Conservation (phyloP, 1,140 invertebrate species). For the Platyura marginata region DNA sequence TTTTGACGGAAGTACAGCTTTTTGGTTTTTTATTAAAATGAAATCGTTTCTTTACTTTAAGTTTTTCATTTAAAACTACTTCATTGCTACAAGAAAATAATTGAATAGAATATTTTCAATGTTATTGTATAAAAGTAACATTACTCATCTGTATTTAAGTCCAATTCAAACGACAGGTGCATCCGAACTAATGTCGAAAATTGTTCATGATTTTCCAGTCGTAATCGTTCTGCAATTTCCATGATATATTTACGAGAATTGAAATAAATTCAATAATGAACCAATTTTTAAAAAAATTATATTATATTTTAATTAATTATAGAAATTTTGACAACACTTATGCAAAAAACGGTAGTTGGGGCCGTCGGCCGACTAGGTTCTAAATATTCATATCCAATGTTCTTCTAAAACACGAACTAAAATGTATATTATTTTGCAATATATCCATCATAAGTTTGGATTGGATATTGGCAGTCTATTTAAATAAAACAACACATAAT, state of each 20-base stretch:
- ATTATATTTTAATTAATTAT: too few species aligned
- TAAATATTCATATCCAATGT: too few species aligned
- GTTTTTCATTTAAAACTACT: constrained; percentile 37
- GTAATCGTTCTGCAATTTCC: constrained; percentile 31
- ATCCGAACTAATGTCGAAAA: constrained; percentile 74
- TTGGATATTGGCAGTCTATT: too few species aligned
- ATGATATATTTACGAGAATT: neutral
- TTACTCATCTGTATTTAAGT: constrained; percentile 47
- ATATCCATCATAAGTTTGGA: too few species aligned
- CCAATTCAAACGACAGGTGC: constrained; percentile 67
- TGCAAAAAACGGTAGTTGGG: too few species aligned
- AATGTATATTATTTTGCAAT: too few species aligned
- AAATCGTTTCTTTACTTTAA: constrained; percentile 44
- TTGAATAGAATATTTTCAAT: neutral
- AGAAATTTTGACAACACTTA: too few species aligned
- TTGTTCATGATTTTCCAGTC: constrained; percentile 62
- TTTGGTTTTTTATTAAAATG: constrained; percentile 32
- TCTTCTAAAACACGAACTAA: too few species aligned
- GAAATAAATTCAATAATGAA: too few species aligned
- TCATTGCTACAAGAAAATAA: constrained; percentile 27
- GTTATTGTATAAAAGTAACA: neutral
- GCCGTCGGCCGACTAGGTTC: too few species aligned
- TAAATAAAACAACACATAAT: too few species aligned
- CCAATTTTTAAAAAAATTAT: too few species aligned
- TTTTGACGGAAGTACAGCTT: constrained; percentile 12